Percentiles rank a stretch among this genome's conserved stretches.
Conservation (phyloP, 2,888 invertebrate species). For the Melanotus villosus region DNA sequence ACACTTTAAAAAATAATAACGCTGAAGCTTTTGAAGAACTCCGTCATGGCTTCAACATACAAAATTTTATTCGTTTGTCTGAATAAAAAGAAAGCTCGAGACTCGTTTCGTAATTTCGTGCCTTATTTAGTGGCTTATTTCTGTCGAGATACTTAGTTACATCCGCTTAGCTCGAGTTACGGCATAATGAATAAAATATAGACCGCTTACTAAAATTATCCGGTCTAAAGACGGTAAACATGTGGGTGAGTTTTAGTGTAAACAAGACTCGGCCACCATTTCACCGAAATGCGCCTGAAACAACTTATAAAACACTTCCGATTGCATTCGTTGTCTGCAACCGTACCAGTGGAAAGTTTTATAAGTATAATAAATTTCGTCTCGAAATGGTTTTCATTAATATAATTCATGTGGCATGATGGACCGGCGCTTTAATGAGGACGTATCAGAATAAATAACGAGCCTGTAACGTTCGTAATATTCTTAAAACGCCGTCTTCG, state of each 20-base stretch:
- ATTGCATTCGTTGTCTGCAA: neutral
- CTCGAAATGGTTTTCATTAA: conserved; percentile 15
- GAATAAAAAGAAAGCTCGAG: conserved; percentile 6
- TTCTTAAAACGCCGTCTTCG: neutral
- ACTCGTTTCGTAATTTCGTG: conserved; percentile 10
- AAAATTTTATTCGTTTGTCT: conserved; percentile 8
- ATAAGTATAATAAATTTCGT: conserved; percentile 3
- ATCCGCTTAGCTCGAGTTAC: conserved; percentile 38
- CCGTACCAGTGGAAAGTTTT: conserved; percentile 4
- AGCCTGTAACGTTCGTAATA: conserved; percentile 12
- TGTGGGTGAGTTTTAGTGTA: neutral
- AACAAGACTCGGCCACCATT: neutral
- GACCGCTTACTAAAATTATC: conserved; percentile 13
- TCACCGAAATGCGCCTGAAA: neutral
- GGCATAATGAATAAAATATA: conserved; percentile 26
- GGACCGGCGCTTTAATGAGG: conserved; percentile 14
- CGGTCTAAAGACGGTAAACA: conserved; percentile 1
- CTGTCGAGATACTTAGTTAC: conserved; percentile 10
- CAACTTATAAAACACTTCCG: neutral
- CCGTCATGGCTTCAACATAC: no score
- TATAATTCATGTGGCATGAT: conserved; percentile 7
- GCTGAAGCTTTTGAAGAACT: neutral
- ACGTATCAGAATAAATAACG: conserved; percentile 22
- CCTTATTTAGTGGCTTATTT: conserved; percentile 21
- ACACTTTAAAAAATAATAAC: no score